Base-by-base conservation (phyloP, 2,888 invertebrate species). In the Cryptocephalus moraei region DNA sequence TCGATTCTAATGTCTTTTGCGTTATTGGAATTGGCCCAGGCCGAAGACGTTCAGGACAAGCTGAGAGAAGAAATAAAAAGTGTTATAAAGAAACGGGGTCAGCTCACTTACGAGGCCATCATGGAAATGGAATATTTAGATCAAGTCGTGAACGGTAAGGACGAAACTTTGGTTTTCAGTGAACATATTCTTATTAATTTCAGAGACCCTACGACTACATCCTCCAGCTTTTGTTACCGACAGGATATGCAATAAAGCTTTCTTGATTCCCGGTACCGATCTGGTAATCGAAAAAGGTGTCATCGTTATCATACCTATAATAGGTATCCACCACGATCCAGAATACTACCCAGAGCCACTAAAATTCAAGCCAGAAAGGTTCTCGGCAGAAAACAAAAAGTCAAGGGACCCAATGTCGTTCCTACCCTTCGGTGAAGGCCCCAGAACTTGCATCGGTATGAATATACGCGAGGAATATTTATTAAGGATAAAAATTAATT, bases 121-220 rank as follows among this genome's bases (percentile, higher is more conserved):
- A 48, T 49, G 49, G 56, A 58, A 32, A 58, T 60, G 58, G 39
- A 41, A 1, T 60, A 58, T 43, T 42, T 60, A 45, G 58, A 56
- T 4, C 44, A 50, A 50, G 54, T 60, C 8, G 33, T 60, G 9
- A 40, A 55, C 22, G 60, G 58, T 57, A 39, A 10, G 40, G 6
- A 22, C 3, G 6, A 22, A 22, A n/a, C n/a, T n/a, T n/a, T n/a
- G n/a, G n/a, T n/a, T n/a, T n/a, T n/a, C n/a, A n/a, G n/a, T n/a
- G 22, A 4, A 22, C 22, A 22, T 22, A 22, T 22, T 2, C 6
- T 22, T 22, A 34, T 33, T 39, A 38, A 33, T 49, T 54, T 14
- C 39, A 54, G 54, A 54, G 43, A 52, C 50, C 8, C 42, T 55
- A 32, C 39, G 55, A 12, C 52, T 46, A 31, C 50, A 53, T 34